Evolutionary conservation across 1,140 invertebrate genomes (phyloP).

Genomic region (Cataglyphis hispanica): DNA sequence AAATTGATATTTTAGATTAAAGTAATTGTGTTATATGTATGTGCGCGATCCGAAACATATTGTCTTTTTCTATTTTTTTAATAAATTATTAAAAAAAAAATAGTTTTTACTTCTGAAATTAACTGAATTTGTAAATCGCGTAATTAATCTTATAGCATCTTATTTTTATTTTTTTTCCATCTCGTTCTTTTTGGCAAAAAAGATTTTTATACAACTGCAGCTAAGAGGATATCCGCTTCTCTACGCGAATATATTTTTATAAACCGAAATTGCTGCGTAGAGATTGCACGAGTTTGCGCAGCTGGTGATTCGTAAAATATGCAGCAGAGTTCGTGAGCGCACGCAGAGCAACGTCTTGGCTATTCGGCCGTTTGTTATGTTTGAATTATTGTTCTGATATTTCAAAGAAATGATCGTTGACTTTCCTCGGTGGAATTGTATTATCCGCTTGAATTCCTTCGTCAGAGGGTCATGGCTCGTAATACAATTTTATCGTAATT

Average conservation of each 20-base stretch:
- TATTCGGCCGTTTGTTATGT: slow-evolving; percentile 56
- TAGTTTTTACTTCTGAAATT: background rate
- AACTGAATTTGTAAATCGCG: background rate
- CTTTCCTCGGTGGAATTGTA: slow-evolving; percentile 39
- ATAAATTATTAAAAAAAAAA: no score
- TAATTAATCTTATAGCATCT: background rate
- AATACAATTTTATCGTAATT: slow-evolving; percentile 9
- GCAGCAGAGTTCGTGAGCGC: slow-evolving; percentile 40
- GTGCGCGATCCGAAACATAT: no score
- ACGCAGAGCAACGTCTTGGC: slow-evolving; percentile 43
- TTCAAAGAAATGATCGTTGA: slow-evolving; percentile 48
- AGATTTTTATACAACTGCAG: slow-evolving; percentile 27
- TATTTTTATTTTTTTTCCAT: background rate
- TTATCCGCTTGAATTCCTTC: slow-evolving; percentile 15
- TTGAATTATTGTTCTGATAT: slow-evolving; percentile 58
- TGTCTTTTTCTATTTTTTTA: no score
- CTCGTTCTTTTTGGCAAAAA: background rate
- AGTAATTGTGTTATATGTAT: no score
- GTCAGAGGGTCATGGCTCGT: background rate
- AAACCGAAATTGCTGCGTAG: slow-evolving; percentile 66
- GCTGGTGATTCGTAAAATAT: slow-evolving; percentile 60
- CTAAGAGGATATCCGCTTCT: slow-evolving; percentile 17
- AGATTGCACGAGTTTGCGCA: slow-evolving; percentile 37
- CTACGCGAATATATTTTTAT: slow-evolving; percentile 41
- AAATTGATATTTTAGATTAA: no score